Base-by-base conservation (phyloP, 2,888 invertebrate genomes). In the Amblyjoppa proteus region DNA sequence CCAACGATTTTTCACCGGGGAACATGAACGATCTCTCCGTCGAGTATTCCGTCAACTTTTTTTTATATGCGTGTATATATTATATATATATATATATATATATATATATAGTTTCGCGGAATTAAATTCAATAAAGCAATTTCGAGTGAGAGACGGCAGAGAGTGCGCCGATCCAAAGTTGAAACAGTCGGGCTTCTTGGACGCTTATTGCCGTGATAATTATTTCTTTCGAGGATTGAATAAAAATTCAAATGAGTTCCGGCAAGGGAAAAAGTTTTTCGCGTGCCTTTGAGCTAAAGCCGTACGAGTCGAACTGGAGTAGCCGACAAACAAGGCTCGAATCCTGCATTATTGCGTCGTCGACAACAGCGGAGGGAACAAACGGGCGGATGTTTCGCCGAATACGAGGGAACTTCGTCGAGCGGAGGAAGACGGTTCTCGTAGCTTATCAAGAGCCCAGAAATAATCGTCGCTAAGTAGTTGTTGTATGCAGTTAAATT, bases 291-390 rank as follows among this genome's bases (percentile, higher is more conserved):
- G 75, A 76, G 66, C 53, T 68, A 51, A 45, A 79, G 28, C 4
- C 4, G 58, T 25, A 11, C 25, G 58, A 58, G 25, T 28, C 58
- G 28, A 58, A 58, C 28, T 13, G 28, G 28, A 58, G 28, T 28
- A 64, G 68, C 69, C 53, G 82, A 80, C 80, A 84, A 83, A 88
- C 80, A 89, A 92, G 92, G 93, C 92, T 93, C 92, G 93, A 93
- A 93, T 93, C 92, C 92, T 88, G 87, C 92, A 89, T 92, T 93
- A 93, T 93, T 93, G 91, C 92, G 90, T 90, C 91, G 90, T 90
- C 89, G 87, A 89, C 73, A 83, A 77, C 76, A 25, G 5, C 56
- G 31, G 34, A 88, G 81, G 89, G 89, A 85, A 75, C 82, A 78
- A 88, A 88, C 83, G 73, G 56, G 76, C 83, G 70, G 78, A 66